Base-by-base conservation (phyloP, 2,113 vertebrate genomes). In the Callorhinus ursinus region DNA sequence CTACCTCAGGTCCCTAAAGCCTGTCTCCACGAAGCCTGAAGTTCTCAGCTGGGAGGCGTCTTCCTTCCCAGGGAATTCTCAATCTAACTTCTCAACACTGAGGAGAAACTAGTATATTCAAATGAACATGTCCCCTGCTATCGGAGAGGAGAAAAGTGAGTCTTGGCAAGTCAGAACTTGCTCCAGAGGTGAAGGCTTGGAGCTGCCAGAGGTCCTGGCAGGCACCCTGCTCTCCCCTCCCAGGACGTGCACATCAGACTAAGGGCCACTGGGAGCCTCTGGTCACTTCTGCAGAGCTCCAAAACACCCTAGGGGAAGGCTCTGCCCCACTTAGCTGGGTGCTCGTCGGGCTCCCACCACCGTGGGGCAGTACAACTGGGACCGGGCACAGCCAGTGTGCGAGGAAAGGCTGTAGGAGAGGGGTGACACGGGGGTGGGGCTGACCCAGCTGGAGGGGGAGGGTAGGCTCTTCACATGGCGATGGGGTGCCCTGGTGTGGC, bases 171-270 rank as follows among this genome's bases (percentile, higher is more conserved):
- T 63, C 46, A 3, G 42, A 67, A 18, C n/a, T 55, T 79, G 76
- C 61, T 31, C 14, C 5, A 33, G 19, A 42, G 28, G 42, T 0
- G 1, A 22, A 42, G 36, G 46, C 42, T 5, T 18, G 61, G 51
- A 19, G 21, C 5, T 28, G 51, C 49, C 2, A 2, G 59, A 55
- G 36, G 33, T 5, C 76, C 46, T 7, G n/a, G 22, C 10, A 39
- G 55, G 33, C 3, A 4, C 55, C 49, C 26, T 1, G n/a, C 36
- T 61, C 19, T 18, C 7, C n/a, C 1, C 13, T 22, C 36, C 28
- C 7, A 0, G 33, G 33, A 19, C 4, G 0, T 61, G 79, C 15
- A 1, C 33, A 19, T 21, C 4, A 8, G 76, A 77, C 67, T 15
- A 53, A 59, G 83, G 79, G 71, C 11, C 14, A 22, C 3, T 0